Evolutionary conservation across 2,888 invertebrate species (phyloP), one percentile per base, ranked within the genome.

Genomic region (Hipparchia semele): DNA sequence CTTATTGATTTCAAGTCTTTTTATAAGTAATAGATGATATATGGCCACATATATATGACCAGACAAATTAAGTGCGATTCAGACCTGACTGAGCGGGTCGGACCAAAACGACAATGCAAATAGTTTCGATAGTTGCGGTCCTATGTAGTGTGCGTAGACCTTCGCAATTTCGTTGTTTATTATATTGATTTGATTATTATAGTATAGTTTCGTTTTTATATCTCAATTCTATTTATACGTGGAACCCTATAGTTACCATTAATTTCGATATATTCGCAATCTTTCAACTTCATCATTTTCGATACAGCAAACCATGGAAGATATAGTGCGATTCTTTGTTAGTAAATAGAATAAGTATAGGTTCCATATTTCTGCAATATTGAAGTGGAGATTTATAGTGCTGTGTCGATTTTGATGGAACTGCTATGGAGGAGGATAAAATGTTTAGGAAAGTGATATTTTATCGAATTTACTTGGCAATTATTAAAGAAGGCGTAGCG

Each of bases 391-490:
- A 45, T 46, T 56, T 51, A 56, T 33, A 13, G 64, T 76, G 78
- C 74, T 75, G 74, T 79, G 74, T 71, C 76, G 76, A 79, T 78
- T 76, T 70, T 78, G 75, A 80, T 75, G 68, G 10, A 58, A 72
- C 71, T 66, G 51, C 60, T 62, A 70, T 74, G 60, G 74, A 71
- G 72, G 71, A 72, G 71, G 77, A 77, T 72, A 76, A 78, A 76
- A 79, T 79, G 80, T 79, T 81, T 82, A 79, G 77, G 76, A 82
- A 83, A 81, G 91, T 92, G 91, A 89, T 90, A 90, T 84, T 86
- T 82, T 86, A 91, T 90, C 93, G 93, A 93, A 93, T 93, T 93
- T 93, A 93, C 82, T 87, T 87, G 91, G 88, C 91, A 87, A 88
- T 85, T 83, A 81, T 79, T 79, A 77, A 79, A 74, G 73, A 78